Base-by-base conservation (phyloP, 2,113 vertebrate genomes). In the Nymphicus hollandicus region DNA sequence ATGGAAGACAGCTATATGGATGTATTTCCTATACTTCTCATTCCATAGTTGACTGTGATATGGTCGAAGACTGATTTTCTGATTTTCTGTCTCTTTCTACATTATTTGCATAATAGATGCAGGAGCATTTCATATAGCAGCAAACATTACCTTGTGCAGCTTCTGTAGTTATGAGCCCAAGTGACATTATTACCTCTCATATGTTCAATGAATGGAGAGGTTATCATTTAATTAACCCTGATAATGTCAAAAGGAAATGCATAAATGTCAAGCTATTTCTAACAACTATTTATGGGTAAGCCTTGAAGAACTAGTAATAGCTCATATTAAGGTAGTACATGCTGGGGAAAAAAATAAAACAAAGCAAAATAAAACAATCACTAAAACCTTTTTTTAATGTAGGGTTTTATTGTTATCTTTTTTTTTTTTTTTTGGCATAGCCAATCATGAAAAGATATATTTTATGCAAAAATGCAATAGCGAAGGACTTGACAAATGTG, bases 181-280 rank as follows among this genome's bases (percentile, higher is more conserved):
- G 47, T 94, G 93, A 96, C 76, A 86, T 90, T 91, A 73, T 77
- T 90, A 61, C 86, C 58, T 88, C 79, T 93, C 87, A 88, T 27
- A 78, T 90, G 86, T 93, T 96, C 58, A 80, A 77, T 3, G 13
- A 93, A 94, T 78, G 33, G 47, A 41, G 46, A 93, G 95, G 94
- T 97, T 96, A 96, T 94, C 44, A 77, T 81, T 96, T 95, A 96
- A 97, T 97, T 96, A 97, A 97, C 96, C 96, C 84, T 88, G 88
- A 93, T 95, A 97, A 96, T 93, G 86, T 97, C 97, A 97, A 93
- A 96, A 95, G 81, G 84, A 96, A 96, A 96, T 96, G 47, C 56
- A 93, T 92, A 96, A 97, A 97, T 96, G 81, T 93, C 94, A 97
- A 90, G 79, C 44, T 88, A 94, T 96, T 97, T 94, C 76, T 55